Evolutionary conservation across 2,797 vertebrate genomes (phyloP).

Genomic region (Craterocephalus amniculus): DNA sequence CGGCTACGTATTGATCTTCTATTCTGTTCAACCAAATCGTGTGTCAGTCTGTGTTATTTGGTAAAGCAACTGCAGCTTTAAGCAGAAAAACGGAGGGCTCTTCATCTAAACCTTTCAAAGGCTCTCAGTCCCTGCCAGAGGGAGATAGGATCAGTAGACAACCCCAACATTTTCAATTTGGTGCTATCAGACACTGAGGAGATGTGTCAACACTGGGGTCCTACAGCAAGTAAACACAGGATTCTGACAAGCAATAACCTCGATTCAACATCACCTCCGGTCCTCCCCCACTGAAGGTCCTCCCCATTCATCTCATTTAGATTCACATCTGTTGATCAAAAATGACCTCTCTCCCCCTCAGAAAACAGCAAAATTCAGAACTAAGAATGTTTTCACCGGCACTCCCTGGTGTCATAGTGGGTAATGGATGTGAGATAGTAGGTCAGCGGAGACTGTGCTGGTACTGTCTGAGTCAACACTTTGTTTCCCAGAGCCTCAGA

Average conservation of each 20-base stretch:
- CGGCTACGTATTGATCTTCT: constrained; percentile 35
- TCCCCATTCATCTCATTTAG: constrained; percentile 73
- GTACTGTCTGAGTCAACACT: constrained; percentile 15
- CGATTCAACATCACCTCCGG: constrained; percentile 73
- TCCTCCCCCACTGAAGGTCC: constrained; percentile 58
- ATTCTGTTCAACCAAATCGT: constrained; percentile 9
- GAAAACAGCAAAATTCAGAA: constrained; percentile 24
- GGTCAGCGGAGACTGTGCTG: constrained; percentile 6
- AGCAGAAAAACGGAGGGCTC: constrained; percentile 49
- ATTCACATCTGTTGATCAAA: constrained; percentile 71
- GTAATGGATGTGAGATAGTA: background rate
- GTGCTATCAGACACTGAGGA: constrained; percentile 79
- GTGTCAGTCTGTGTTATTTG: constrained; percentile 6
- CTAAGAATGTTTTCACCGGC: constrained; percentile 30
- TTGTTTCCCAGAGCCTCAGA: constrained; percentile 17
- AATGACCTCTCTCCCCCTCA: constrained; percentile 30
- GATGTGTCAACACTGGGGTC: constrained; percentile 81
- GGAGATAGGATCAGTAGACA: constrained; percentile 79
- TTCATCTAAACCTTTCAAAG: constrained; percentile 68
- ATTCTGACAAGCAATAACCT: constrained; percentile 79
- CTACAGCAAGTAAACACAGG: constrained; percentile 79
- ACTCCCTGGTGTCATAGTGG: constrained; percentile 18
- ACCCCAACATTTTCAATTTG: constrained; percentile 82
- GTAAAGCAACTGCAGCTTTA: constrained; percentile 30
- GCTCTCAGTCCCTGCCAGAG: constrained; percentile 64